Percentiles rank a stretch among this genome's conserved stretches.
Conservation (phyloP, 2,113 vertebrate species). For the Thymallus thymallus region DNA sequence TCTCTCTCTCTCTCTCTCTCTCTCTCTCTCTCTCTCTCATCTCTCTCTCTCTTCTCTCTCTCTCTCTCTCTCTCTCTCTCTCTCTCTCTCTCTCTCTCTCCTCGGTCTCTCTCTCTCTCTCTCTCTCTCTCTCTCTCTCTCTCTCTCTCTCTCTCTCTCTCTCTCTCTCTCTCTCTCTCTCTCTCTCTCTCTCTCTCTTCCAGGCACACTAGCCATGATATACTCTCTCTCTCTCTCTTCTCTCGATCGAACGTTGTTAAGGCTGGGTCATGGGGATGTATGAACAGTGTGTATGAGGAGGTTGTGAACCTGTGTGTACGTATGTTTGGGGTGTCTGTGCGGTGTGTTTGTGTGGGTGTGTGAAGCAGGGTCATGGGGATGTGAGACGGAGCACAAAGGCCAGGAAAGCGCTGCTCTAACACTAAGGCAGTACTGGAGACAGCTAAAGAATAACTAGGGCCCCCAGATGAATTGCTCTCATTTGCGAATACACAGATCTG, state of each 20-base stretch:
- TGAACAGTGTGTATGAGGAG: constrained; percentile 93
- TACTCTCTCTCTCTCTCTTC: no score
- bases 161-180: constrained; percentile 1
- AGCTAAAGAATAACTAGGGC: constrained; percentile 84
- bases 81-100: no score
- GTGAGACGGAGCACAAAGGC: constrained; percentile 81
- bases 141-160: constrained; percentile 1
- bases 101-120: constrained; percentile 1
- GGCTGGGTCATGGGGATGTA: constrained; percentile 84
- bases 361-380: background rate
- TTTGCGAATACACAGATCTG: constrained; percentile 93
- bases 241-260: constrained; percentile 16
- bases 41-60: no score
- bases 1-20: no score
- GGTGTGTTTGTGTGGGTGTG: background rate
- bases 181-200: constrained; percentile 65
- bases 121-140: constrained; percentile 1
- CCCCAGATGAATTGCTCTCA: constrained; percentile 88
- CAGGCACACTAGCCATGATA: constrained; percentile 80
- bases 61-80: no score
- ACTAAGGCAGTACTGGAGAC: constrained; percentile 74
- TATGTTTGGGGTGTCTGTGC: constrained; percentile 20
- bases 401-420: constrained; percentile 78
- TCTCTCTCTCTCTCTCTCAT: no score
- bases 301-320: constrained; percentile 69